Evolutionary conservation across 2,797 vertebrate species (phyloP).

Genomic region (Mallotus villosus): DNA sequence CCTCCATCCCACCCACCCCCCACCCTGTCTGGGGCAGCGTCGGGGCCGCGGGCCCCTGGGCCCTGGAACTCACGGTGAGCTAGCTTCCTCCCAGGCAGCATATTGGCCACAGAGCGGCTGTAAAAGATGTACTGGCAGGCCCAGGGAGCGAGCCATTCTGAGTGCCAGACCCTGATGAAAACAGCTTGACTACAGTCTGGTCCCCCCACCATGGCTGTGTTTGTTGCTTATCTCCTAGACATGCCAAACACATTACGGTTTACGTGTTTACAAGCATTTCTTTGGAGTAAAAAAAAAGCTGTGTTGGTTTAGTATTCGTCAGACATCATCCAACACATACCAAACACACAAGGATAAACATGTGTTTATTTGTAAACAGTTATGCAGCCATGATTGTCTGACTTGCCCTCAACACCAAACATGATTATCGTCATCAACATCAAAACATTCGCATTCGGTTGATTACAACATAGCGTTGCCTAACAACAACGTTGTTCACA

Average conservation of each 20-base stretch:
- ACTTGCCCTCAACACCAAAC: no score
- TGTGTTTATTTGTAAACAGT: no score
- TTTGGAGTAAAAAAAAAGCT: no score
- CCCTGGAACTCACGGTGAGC: background rate
- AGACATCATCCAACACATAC: background rate
- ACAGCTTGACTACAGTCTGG: background rate
- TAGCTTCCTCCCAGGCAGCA: background rate
- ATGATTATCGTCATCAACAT: no score
- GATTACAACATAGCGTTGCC: no score
- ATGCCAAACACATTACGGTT: background rate
- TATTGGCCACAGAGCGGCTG: background rate
- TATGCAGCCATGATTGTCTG: no score
- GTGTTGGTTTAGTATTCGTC: background rate
- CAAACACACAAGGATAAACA: background rate
- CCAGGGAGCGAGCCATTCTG: background rate
- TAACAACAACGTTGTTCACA: background rate
- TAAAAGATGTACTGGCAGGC: background rate
- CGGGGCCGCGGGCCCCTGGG: background rate
- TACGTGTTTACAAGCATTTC: background rate
- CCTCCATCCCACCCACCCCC: background rate
- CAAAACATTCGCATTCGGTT: no score
- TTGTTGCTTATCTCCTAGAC: background rate
- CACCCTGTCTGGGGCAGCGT: background rate
- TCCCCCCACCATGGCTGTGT: background rate
- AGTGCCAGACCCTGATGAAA: background rate